These are phyloP conservation scores for Semaprochilodus insignis DNA, from an alignment of 2,797 vertebrate genomes.

Conservation along the genomic window DNA sequence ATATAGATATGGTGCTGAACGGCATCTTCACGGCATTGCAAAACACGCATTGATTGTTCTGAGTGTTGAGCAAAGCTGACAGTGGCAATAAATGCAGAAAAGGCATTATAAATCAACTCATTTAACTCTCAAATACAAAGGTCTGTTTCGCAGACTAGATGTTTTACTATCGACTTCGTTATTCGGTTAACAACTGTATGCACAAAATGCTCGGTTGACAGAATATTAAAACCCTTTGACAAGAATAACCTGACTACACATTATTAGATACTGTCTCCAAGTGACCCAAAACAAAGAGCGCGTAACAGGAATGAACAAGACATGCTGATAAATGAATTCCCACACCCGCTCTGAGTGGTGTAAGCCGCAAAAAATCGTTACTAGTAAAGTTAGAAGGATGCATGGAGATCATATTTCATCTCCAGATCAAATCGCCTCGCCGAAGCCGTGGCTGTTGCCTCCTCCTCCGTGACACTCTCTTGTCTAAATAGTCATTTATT, in stretches of 20 bases:
- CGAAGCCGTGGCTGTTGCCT: background rate
- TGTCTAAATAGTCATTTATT: conserved; percentile 63
- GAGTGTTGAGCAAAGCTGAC: conserved; percentile 44
- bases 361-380: conserved; percentile 15
- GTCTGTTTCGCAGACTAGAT: background rate
- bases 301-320: conserved; percentile 17
- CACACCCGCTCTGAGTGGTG: background rate
- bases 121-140: conserved; percentile 4
- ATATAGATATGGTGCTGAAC: background rate
- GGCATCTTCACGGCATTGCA: background rate
- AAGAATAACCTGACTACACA: conserved; percentile 3
- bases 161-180: conserved; percentile 37
- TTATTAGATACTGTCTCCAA: conserved; percentile 29
- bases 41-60: conserved; percentile 8
- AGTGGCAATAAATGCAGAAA: conserved; percentile 55
- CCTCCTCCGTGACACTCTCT: conserved; percentile 16
- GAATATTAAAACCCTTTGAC: conserved; percentile 34
- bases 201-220: conserved; percentile 34
- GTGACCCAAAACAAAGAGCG: conserved; percentile 3
- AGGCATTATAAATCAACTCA: background rate
- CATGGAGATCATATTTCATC: conserved; percentile 26
- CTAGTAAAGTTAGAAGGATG: conserved; percentile 32
- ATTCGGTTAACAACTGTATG: conserved; percentile 20
- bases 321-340: conserved; percentile 9
- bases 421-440: conserved; percentile 23